Evolutionary conservation across 30 jellyfish, hydroid and myxozoan species (phyloP), one percentile per base, ranked within the genome.

Genomic region (Nemopilema nomurai): DNA sequence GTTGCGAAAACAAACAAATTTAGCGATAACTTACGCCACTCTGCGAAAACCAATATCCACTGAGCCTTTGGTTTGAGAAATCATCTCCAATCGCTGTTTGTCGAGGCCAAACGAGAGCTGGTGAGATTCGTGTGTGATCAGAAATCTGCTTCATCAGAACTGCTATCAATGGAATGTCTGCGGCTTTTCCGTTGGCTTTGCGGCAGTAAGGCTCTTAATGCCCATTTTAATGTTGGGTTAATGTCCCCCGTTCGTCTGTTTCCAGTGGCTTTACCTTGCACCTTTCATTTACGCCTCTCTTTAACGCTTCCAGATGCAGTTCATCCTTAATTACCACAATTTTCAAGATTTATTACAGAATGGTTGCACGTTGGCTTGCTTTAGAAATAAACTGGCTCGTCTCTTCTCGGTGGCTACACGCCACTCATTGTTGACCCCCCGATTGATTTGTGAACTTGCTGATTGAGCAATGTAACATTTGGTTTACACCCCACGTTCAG

Each of bases 111-210:
- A 20, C 28, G 28, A 25, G 66, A 6, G 28, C 24, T 16, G 4
- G 64, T 26, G 81, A 67, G 64, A 33, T 33, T 69, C 86, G 62
- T 76, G 18, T 28, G 73, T 20, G 72, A 80, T 68, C 65, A 80
- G 81, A 49, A 65, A 67, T 77, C 81, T 67, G 74, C 51, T 83
- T 50, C 76, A 70, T 53, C 72, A 70, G 57, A 83, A 83, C 91
- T 70, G 30, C 64, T 69, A 8, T n/a, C 50, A 16, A 31, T 41
- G 91, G 76, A 83, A 62, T 76, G 24, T 23, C 77, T 83, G 91
- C 49, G 91, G 91, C 64, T 71, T 51, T 33, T 51, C 31, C 86
- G 76, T 50, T 23, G 91, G 91, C 82, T 83, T 80, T 83, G 91
- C 67, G 91, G 91, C 74, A 77, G 52, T 3, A n/a, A 73, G 74